These are phyloP conservation scores for Drosophila pachea DNA, from an alignment of 1,140 invertebrate species.

Conservation along the genomic window DNA sequence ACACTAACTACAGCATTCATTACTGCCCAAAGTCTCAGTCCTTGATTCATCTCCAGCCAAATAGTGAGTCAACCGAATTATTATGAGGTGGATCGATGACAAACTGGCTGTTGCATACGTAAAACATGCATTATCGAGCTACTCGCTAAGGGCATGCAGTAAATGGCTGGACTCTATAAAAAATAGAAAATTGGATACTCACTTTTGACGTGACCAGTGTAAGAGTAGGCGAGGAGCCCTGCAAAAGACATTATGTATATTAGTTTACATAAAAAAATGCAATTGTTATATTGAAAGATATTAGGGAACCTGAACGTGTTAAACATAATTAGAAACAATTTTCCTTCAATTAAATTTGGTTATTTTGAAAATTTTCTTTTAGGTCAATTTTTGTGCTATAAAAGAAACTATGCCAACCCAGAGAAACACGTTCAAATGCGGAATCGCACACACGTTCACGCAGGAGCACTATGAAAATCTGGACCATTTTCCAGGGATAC, in stretches of 20 bases:
- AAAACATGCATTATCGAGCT: constrained; percentile 25
- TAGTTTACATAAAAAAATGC: neutral
- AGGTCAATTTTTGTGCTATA: constrained; percentile 15
- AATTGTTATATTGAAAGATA: neutral
- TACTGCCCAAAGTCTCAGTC: neutral
- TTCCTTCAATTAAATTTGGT: no score
- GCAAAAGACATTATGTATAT: constrained; percentile 67
- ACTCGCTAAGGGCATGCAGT: constrained; percentile 21
- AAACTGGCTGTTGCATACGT: constrained; percentile 7
- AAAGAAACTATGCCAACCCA: neutral
- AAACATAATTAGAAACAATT: neutral
- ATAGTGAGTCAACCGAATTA: constrained; percentile 26
- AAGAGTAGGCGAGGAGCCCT: constrained; percentile 85
- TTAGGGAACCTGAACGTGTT: neutral
- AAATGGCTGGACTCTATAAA: neutral
- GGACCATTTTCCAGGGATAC: constrained; percentile 6
- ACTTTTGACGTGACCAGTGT: constrained; percentile 85
- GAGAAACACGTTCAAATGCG: constrained; percentile 33
- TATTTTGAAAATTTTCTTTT: neutral
- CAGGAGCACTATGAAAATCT: constrained; percentile 27
- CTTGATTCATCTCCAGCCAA: neutral
- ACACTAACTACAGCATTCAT: neutral
- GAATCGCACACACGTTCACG: constrained; percentile 2
- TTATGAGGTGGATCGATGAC: constrained; percentile 9
- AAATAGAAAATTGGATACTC: constrained; percentile 74